Evolutionary conservation across 2,888 invertebrate genomes (phyloP), one percentile per base, ranked within the genome.

Genomic region (Tetragonula carbonaria): DNA sequence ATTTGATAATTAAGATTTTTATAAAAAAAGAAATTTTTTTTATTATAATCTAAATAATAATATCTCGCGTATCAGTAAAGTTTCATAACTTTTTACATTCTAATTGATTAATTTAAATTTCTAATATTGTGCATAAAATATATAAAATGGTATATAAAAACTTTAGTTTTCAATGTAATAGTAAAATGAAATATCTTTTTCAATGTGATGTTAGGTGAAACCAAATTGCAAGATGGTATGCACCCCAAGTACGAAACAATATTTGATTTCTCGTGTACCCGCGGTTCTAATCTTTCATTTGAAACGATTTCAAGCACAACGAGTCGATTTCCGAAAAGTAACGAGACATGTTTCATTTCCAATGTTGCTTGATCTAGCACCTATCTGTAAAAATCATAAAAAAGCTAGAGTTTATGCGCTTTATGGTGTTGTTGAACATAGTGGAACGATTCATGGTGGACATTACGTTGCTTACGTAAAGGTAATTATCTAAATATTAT

Each of bases 391-490:
- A 79, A 95, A 95, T 83, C 95, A 96, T 68, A 95, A 95, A 63
- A 96, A 96, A 80, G 95, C 96, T 91, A 92, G 90, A 74, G 95
- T 98, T 51, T 99, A 99, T 94, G 97, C 98, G 0, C 95, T 99
- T 75, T 99, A 99, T 92, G 99, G 99, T 0, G 97, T 99, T 0
- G 99, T 99, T 4, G 98, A 98, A 93, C 99, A 99, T 93, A 97
- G 97, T 76, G 99, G 99, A 0, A 97, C 97, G 5, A 96, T 99
- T 94, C 97, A 97, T 92, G 98, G 98, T 57, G 97, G 98, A 50
- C 97, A 98, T 93, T 99, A 99, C 93, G 98, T 98, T 1, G 98
- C 99, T 11, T 99, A 98, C 93, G 98, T 99, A 2, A 99, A 99
- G 95, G 97, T 98, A 74, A 90, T 55, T 76, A 68, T n/a, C 2